These are phyloP conservation scores for Cheirogaleus major DNA, from an alignment of 2,797 vertebrate species.

Conservation along the genomic window DNA sequence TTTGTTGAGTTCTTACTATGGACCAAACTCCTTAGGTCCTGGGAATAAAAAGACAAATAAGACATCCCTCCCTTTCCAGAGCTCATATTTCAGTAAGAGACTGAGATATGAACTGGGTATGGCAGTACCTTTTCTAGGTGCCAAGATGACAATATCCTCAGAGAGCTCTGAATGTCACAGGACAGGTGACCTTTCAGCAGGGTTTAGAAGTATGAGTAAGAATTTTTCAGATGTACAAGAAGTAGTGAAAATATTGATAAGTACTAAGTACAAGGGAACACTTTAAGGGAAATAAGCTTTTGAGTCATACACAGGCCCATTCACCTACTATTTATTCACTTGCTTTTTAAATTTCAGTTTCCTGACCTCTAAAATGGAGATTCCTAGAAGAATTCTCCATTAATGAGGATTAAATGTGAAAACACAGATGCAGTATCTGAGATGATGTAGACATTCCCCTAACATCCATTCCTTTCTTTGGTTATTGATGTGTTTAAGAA, in stretches of 20 bases:
- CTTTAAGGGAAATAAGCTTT: conserved; percentile 20
- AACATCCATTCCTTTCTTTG: not conserved
- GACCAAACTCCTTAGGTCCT: not conserved
- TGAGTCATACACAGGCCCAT: not conserved
- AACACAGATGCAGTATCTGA: not conserved
- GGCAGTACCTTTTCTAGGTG: not conserved
- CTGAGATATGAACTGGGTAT: not conserved
- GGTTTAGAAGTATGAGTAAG: not conserved
- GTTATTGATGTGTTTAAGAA: not conserved
- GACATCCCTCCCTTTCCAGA: not conserved
- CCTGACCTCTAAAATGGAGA: not conserved
- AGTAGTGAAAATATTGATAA: not conserved
- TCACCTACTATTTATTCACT: not conserved
- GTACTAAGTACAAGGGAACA: not conserved
- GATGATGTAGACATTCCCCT: not conserved
- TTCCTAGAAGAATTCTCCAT: not conserved
- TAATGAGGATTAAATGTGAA: not conserved
- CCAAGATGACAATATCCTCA: not conserved
- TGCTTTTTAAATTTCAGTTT: not conserved
- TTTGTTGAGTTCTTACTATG: not conserved
- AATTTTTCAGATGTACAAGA: not conserved
- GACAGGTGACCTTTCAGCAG: not conserved
- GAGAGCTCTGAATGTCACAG: not conserved
- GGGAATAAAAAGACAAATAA: not conserved
- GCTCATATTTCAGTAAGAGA: not conserved